Percentiles rank a stretch among this genome's conserved stretches.
Evolutionary conservation across 2,888 invertebrate genomes (phyloP).

Genomic region (Hofmannophila pseudospretella): DNA sequence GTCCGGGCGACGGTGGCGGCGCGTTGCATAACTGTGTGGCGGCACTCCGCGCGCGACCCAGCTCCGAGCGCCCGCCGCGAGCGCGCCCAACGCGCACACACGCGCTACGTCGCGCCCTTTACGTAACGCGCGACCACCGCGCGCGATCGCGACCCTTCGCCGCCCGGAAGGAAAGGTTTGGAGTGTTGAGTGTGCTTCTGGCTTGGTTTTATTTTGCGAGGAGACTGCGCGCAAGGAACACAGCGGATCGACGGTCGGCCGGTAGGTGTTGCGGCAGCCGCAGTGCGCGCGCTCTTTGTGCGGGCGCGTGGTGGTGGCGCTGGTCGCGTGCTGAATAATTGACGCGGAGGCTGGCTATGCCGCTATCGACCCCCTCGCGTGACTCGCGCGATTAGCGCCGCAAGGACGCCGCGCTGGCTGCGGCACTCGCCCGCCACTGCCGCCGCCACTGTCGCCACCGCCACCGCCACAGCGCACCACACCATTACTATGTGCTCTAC

Average conservation of each 20-base stretch:
- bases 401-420: slow-evolving; percentile 75
- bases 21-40: slow-evolving; percentile 72
- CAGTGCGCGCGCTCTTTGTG: slow-evolving; percentile 61
- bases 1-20: slow-evolving; percentile 53
- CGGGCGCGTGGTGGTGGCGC: slow-evolving; percentile 29
- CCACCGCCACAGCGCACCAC: slow-evolving; percentile 1
- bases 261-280: slow-evolving; percentile 62
- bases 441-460: slow-evolving; percentile 27
- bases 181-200: slow-evolving; percentile 54
- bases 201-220: slow-evolving; percentile 35
- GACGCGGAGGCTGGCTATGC: slow-evolving; percentile 68
- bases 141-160: slow-evolving; percentile 30
- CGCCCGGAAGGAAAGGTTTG: slow-evolving; percentile 38
- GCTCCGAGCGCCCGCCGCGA: slow-evolving; percentile 69
- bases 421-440: slow-evolving; percentile 48
- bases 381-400: slow-evolving; percentile 60
- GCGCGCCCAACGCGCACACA: slow-evolving; percentile 61
- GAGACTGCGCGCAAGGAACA: slow-evolving; percentile 35
- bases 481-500: neutral
- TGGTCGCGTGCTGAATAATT: slow-evolving; percentile 69
- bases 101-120: slow-evolving; percentile 68
- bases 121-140: slow-evolving; percentile 71
- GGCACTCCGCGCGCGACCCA: slow-evolving; percentile 75
- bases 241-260: slow-evolving; percentile 45
- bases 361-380: slow-evolving; percentile 74